Evolutionary conservation across 2,113 vertebrate species (phyloP).

Genomic region (Setophaga petechia): DNA sequence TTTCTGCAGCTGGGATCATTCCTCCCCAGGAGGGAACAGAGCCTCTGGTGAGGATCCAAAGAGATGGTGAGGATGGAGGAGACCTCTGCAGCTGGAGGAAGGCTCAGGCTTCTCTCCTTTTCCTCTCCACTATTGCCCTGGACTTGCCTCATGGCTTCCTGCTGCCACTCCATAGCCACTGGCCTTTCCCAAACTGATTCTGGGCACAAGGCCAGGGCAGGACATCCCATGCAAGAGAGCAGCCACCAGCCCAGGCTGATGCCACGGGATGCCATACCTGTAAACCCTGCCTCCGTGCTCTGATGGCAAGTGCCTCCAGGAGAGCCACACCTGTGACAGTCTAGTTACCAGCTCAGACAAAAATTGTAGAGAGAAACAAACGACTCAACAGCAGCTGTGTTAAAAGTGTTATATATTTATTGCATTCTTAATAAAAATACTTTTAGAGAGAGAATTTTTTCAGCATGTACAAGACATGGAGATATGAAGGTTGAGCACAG

Average conservation of each 20-base stretch:
- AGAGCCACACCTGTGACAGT: background rate
- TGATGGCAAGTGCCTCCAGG: background rate
- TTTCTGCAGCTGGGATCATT: background rate
- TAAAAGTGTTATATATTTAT: conserved; percentile 76
- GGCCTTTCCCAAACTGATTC: background rate
- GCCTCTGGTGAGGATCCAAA: background rate
- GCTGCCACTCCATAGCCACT: background rate
- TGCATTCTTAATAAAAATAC: conserved; percentile 78
- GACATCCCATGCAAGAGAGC: background rate
- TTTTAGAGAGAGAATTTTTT: conserved; percentile 50
- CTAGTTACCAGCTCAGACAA: background rate
- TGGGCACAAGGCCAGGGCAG: background rate
- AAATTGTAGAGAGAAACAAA: conserved; percentile 8
- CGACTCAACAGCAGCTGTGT: conserved; percentile 14
- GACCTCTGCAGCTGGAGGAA: background rate
- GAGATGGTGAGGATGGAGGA: background rate
- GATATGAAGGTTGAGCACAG: conserved; percentile 28
- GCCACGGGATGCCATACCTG: accelerated
- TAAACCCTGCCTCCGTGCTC: background rate
- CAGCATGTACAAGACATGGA: conserved; percentile 48
- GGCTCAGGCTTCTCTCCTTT: background rate
- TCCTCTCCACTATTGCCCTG: background rate
- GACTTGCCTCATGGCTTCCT: background rate
- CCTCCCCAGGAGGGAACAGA: background rate
- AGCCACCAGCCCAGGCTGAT: background rate